Evolutionary conservation across 2,797 vertebrate genomes (phyloP).

Genomic region (Tragopan temminckii): DNA sequence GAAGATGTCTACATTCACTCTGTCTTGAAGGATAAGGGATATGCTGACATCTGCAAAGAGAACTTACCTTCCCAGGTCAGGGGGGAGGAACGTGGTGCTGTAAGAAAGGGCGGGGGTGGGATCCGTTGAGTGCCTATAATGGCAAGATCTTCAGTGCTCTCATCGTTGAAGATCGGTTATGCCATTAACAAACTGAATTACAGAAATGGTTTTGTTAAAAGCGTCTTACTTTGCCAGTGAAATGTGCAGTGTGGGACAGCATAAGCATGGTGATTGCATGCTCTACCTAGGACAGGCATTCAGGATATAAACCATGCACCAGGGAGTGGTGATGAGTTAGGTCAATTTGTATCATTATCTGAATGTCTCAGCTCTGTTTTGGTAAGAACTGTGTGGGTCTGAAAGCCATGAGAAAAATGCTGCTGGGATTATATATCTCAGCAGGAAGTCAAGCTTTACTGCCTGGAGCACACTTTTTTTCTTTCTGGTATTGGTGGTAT

Average conservation of each 20-base stretch:
- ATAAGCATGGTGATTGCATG: rapidly evolving
- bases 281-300: not conserved
- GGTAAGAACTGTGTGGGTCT: not conserved
- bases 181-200: not conserved
- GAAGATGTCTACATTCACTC: conserved; percentile 90
- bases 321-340: not conserved
- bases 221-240: not conserved
- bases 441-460: not conserved
- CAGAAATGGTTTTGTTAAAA: not conserved
- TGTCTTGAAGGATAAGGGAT: conserved; percentile 83
- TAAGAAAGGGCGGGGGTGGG: not conserved
- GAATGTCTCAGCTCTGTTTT: not conserved
- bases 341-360: not conserved
- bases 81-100: not conserved
- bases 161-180: not conserved
- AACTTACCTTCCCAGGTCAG: conserved; percentile 81
- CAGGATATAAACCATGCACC: not conserved
- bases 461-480: not conserved
- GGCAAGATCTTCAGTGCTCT: not conserved
- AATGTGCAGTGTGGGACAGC: not conserved
- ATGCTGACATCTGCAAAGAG: conserved; percentile 78
- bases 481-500: not conserved
- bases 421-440: rapidly evolving
- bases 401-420: not conserved
- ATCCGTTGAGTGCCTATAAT: rapidly evolving